Percentiles rank a stretch among this genome's conserved stretches.
Evolutionary conservation across 2,888 invertebrate genomes (phyloP).

Genomic region (Chrysina gloriosa): DNA sequence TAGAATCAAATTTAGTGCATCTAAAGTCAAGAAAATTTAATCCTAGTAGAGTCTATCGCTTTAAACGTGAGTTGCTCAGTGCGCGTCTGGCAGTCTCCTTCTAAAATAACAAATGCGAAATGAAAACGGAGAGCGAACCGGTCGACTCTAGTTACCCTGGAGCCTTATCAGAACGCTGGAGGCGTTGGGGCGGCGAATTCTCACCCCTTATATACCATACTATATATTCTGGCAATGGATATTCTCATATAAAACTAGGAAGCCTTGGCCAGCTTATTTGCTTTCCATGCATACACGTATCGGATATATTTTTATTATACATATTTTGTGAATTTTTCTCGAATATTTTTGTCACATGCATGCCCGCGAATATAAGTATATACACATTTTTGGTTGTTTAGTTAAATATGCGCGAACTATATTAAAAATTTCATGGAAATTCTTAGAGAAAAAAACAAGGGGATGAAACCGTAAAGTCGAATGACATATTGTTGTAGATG

Average conservation of each 20-base stretch:
- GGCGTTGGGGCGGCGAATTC: slow-evolving; percentile 58
- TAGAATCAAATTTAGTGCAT: slow-evolving; percentile 59
- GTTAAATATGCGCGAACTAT: slow-evolving; percentile 25
- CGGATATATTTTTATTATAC: slow-evolving; percentile 37
- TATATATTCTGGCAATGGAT: slow-evolving; percentile 44
- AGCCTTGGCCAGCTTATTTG: slow-evolving; percentile 48
- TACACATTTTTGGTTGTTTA: neutral
- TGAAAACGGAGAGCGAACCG: slow-evolving; percentile 43
- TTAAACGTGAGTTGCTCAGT: slow-evolving; percentile 50
- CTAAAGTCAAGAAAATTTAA: slow-evolving; percentile 61
- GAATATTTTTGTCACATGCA: slow-evolving; percentile 24
- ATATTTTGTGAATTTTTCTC: slow-evolving; percentile 26
- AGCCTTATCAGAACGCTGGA: slow-evolving; percentile 63
- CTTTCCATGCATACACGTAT: slow-evolving; percentile 45
- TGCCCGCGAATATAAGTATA: neutral
- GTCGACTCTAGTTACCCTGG: slow-evolving; percentile 57
- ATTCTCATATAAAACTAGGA: slow-evolving; percentile 47
- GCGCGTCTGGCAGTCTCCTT: slow-evolving; percentile 53
- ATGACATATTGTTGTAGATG: too few relatives aligned
- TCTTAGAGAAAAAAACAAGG: too few relatives aligned
- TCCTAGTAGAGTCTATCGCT: slow-evolving; percentile 62
- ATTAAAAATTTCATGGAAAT: slow-evolving; percentile 28
- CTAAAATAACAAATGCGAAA: slow-evolving; percentile 35
- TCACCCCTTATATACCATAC: slow-evolving; percentile 56
- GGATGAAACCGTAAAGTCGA: neutral